Percentiles rank a stretch among this genome's conserved stretches.
phyloP scores from a whole-genome alignment of 2,113 vertebrate species.

The Siniperca chuatsi region DNA sequence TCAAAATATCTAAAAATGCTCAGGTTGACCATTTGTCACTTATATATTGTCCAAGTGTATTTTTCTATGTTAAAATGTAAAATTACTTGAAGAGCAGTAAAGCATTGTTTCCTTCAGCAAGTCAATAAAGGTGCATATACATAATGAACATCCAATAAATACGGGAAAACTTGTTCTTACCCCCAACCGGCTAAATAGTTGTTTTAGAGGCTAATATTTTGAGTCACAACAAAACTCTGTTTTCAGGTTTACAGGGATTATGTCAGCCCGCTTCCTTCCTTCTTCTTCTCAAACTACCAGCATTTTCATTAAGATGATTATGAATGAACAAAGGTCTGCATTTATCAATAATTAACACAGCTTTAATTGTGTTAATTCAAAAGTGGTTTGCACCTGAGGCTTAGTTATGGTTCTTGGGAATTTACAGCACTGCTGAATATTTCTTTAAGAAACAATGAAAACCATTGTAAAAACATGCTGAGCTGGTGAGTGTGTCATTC shows the following conservation, averaged over 20 bases:
- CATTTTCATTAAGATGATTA: constrained; percentile 63
- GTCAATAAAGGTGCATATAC: neutral
- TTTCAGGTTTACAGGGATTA: constrained; percentile 50
- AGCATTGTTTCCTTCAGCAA: neutral
- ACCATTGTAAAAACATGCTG: constrained; percentile 38
- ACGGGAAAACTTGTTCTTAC: constrained; percentile 33
- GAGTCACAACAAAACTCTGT: constrained; percentile 67
- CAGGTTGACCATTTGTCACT: neutral
- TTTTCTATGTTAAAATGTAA: neutral
- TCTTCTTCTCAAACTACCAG: constrained; percentile 18
- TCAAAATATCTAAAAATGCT: neutral
- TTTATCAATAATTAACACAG: constrained; percentile 54
- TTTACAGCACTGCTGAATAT: neutral
- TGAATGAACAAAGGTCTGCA: constrained; percentile 70
- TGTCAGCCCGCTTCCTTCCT: constrained; percentile 18
- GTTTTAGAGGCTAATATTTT: constrained; percentile 65
- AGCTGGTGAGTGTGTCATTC: neutral
- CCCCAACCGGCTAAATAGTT: constrained; percentile 2
- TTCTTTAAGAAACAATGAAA: constrained; percentile 55
- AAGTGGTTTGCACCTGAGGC: constrained; percentile 65
- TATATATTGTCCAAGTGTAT: neutral
- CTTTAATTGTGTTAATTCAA: constrained; percentile 55
- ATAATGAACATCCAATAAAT: constrained; percentile 33
- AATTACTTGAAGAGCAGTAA: neutral
- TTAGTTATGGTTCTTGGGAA: constrained; percentile 32